Evolutionary conservation across 2,113 vertebrate genomes (phyloP).

Genomic region (Budorcas taxicolor): DNA sequence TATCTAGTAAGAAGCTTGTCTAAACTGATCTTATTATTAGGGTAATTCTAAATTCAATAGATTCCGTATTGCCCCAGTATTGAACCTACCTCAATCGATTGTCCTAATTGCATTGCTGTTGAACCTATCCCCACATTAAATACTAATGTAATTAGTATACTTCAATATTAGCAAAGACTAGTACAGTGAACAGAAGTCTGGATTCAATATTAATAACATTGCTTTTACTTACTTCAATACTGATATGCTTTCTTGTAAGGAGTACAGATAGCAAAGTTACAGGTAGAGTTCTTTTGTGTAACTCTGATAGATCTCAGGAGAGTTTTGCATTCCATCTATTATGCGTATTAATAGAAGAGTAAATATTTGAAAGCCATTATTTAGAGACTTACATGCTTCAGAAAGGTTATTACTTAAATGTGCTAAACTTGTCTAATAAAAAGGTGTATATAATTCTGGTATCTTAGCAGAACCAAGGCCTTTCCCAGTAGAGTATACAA

Average conservation of each 20-base stretch:
- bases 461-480: neutral
- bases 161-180: slow-evolving; percentile 23
- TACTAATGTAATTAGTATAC: slow-evolving; percentile 3
- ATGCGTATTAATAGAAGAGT: neutral
- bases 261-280: neutral
- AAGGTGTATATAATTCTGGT: neutral
- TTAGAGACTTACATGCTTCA: neutral
- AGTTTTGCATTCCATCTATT: neutral
- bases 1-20: neutral
- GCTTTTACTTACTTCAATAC: neutral
- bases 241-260: neutral
- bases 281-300: neutral
- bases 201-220: neutral
- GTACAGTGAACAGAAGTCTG: neutral
- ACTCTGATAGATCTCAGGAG: neutral
- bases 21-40: neutral
- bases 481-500: neutral
- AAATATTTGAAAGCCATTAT: neutral
- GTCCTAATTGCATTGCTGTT: neutral
- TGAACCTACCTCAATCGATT: neutral
- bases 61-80: neutral
- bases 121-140: neutral
- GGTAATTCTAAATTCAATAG: neutral
- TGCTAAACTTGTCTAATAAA: neutral
- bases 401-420: neutral